These are phyloP conservation scores for Circaetus cinerascens DNA, from an alignment of 2,113 vertebrate genomes.

Conservation along the genomic window DNA sequence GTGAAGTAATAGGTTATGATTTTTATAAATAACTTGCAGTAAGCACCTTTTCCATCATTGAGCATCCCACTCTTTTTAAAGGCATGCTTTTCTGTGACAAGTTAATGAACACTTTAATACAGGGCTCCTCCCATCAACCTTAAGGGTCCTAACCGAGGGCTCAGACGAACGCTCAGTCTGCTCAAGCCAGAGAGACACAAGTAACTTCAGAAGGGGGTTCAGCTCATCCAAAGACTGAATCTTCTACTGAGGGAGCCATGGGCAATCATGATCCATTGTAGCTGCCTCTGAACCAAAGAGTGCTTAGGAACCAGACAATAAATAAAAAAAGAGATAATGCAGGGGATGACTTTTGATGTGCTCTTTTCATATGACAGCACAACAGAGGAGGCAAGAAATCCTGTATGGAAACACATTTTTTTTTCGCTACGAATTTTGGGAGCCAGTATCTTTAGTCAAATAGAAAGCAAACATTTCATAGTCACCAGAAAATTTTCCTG, in stretches of 20 bases:
- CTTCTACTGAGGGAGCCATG: background rate
- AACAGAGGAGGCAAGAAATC: background rate
- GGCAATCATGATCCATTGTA: background rate
- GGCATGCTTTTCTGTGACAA: background rate
- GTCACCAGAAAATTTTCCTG: background rate
- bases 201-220: background rate
- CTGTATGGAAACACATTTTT: background rate
- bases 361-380: background rate
- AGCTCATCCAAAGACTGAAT: background rate
- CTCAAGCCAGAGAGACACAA: background rate
- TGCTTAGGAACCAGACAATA: background rate
- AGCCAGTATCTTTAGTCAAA: background rate
- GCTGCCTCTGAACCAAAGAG: background rate
- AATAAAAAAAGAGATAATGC: background rate
- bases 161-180: background rate
- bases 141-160: background rate
- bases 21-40: background rate
- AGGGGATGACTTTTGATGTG: background rate
- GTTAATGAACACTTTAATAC: background rate
- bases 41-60: background rate
- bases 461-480: background rate
- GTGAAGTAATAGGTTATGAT: background rate
- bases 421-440: background rate
- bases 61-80: background rate
- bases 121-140: background rate